Conservation (phyloP, 92 coral and sea anemone species). For the Montipora capitata region DNA sequence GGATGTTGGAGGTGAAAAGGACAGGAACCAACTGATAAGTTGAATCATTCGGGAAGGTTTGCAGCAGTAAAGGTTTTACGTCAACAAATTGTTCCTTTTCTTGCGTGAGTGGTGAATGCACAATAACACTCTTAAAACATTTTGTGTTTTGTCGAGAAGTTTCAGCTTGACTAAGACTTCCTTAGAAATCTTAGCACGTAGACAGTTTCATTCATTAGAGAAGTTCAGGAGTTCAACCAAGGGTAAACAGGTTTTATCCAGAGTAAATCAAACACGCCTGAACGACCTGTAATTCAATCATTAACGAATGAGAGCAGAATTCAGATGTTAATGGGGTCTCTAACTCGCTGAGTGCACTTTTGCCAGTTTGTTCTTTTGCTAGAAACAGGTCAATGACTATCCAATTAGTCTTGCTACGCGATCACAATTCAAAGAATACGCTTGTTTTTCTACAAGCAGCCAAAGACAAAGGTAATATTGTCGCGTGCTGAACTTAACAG, state of each 20-base stretch:
- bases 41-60: neutral
- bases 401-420: neutral
- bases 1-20: neutral
- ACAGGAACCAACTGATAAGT: neutral
- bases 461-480: neutral
- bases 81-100: neutral
- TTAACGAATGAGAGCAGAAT: neutral
- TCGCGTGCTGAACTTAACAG: conserved; percentile 37
- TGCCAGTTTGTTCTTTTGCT: neutral
- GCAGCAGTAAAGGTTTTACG: neutral
- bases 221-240: conserved; percentile 37
- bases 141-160: neutral
- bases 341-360: neutral
- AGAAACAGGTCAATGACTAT: neutral
- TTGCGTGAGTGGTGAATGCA: neutral
- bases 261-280: conserved; percentile 4
- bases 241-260: conserved; percentile 31
- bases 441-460: neutral
- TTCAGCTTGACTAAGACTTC: neutral
- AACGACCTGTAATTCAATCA: conserved; percentile 47
- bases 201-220: neutral
- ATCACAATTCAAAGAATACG: conserved; percentile 1
- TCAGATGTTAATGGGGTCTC: neutral
- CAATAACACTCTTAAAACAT: neutral
- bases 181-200: conserved; percentile 19